Percentiles rank a stretch among this genome's conserved stretches.
phyloP scores from a whole-genome alignment of 2,797 vertebrate species.

The Syndactyla subalaris region DNA sequence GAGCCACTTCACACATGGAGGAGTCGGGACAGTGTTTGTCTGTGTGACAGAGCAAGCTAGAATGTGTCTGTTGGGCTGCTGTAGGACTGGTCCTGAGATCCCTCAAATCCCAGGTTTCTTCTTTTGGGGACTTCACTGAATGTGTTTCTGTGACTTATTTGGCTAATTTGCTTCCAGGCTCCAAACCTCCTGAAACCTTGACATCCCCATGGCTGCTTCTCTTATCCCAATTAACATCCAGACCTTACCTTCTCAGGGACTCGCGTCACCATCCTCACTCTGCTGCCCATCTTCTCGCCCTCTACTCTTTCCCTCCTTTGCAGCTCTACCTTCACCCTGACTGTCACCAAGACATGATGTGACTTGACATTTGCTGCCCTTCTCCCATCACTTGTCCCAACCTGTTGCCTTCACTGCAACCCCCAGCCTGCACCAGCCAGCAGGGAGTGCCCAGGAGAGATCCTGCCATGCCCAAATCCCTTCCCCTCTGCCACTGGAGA shows the following conservation, averaged over 20 bases:
- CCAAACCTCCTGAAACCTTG: background rate
- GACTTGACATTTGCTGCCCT: background rate
- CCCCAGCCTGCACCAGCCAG: background rate
- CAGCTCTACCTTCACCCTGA: background rate
- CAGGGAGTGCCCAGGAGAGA: background rate
- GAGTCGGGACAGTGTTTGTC: background rate
- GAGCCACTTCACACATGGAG: background rate
- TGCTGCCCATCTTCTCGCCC: background rate
- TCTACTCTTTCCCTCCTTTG: background rate
- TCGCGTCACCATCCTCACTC: background rate
- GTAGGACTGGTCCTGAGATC: background rate
- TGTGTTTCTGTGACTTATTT: background rate
- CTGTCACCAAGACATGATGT: background rate
- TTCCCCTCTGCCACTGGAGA: background rate
- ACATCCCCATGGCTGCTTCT: background rate
- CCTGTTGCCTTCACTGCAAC: background rate
- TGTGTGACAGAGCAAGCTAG: background rate
- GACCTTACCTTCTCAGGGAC: background rate
- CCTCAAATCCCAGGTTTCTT: background rate
- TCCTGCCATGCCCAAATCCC: background rate
- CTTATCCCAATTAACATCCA: background rate
- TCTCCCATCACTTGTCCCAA: background rate
- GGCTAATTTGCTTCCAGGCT: background rate
- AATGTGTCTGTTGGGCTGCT: background rate
- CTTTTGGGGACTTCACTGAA: background rate